Evolutionary conservation across 2,888 invertebrate species (phyloP).

Genomic region (Ochropacha duplaris): DNA sequence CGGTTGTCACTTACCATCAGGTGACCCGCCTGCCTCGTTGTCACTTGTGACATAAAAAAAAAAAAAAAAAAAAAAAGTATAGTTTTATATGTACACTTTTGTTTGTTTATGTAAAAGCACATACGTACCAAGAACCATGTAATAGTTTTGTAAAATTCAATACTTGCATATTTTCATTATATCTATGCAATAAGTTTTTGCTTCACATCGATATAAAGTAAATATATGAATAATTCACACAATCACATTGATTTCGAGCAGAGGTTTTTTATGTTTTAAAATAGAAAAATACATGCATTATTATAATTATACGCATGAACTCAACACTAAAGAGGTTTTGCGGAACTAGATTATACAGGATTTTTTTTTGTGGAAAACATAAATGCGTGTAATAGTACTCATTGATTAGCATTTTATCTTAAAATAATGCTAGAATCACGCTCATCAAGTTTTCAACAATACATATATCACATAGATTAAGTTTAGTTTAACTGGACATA

Average conservation of each 20-base stretch:
- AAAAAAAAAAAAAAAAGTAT: no score
- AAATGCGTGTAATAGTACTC: slow-evolving; percentile 14
- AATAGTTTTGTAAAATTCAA: slow-evolving; percentile 13
- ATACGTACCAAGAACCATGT: not conserved
- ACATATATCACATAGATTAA: slow-evolving; percentile 10
- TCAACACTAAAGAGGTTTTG: not conserved
- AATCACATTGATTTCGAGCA: not conserved
- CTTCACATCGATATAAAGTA: not conserved
- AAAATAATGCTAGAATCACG: not conserved
- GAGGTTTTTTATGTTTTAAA: not conserved
- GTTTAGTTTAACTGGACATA: slow-evolving; percentile 27
- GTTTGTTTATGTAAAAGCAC: slow-evolving; percentile 12
- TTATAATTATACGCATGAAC: not conserved
- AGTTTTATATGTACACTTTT: slow-evolving; percentile 33
- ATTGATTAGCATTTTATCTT: slow-evolving; percentile 15
- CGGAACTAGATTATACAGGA: not conserved
- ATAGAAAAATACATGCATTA: not conserved
- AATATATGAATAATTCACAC: not conserved
- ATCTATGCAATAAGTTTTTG: not conserved
- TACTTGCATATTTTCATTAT: not conserved
- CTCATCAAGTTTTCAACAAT: not conserved
- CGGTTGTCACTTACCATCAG: no score
- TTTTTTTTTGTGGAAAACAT: not conserved
- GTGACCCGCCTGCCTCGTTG: no score
- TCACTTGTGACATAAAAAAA: no score